Percentiles rank a stretch among this genome's conserved stretches.
Evolutionary conservation across 2,113 vertebrate species (phyloP).

Genomic region (Lophura nycthemera): DNA sequence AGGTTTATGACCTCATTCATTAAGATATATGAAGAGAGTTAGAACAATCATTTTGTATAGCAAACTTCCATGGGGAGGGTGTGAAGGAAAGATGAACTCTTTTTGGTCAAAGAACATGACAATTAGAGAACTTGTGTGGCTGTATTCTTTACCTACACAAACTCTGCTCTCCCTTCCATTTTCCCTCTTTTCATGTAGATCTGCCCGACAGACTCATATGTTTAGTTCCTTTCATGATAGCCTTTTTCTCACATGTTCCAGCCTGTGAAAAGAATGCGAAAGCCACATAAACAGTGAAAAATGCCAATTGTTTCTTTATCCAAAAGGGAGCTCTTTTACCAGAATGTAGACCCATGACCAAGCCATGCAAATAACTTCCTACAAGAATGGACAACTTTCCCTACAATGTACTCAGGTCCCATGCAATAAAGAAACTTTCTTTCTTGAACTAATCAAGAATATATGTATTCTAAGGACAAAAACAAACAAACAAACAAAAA

Average conservation of each 20-base stretch:
- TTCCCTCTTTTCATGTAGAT: neutral
- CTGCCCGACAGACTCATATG: neutral
- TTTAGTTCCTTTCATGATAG: neutral
- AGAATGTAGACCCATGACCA: neutral
- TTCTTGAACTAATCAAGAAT: neutral
- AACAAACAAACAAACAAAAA: neutral
- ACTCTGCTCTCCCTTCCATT: neutral
- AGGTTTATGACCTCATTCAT: neutral
- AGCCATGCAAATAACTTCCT: neutral
- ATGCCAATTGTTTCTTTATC: neutral
- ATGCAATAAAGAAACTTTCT: neutral
- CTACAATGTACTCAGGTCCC: neutral
- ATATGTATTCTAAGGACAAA: neutral
- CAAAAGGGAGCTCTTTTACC: neutral
- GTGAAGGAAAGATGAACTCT: neutral
- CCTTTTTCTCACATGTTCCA: neutral
- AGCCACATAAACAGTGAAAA: neutral
- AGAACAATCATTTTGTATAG: fast-evolving
- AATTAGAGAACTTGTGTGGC: neutral
- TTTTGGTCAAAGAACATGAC: neutral
- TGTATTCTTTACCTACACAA: neutral
- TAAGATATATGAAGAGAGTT: neutral
- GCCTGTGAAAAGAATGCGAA: neutral
- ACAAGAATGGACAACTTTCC: neutral
- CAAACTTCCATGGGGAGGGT: neutral